Base-by-base conservation (phyloP, 2,888 invertebrate genomes). In the Cryptocheilus praepositus region DNA sequence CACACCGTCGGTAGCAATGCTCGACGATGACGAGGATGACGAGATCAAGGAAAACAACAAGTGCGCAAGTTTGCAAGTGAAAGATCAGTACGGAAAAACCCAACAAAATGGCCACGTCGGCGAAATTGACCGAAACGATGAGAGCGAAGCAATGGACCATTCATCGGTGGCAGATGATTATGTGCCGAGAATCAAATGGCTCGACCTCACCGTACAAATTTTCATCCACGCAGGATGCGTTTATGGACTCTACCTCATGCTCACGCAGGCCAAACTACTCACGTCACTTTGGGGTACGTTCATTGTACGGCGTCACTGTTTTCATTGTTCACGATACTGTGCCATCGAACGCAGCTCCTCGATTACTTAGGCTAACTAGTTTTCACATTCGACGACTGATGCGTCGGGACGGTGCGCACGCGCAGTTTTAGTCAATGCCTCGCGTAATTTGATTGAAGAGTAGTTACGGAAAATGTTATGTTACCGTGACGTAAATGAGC, bases 231-330 rank as follows among this genome's bases (percentile, higher is more conserved):
- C 85, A 66, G 94, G 94, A 43, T 92, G 92, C 73, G 76, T 94
- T 46, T 95, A 94, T 83, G 95, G 95, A 73, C 73, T 94, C 49
- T 94, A 91, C 88, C 90, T 94, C 83, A 90, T 93, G 62, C 82
- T 93, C 73, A 91, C 91, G 46, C 85, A 89, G 36, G 92, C 92
- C 28, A 93, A 91, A 84, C 84, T 93, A 72, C 90, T 91, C 77
- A 95, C 95, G 64, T 88, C 90, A 72, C 81, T 95, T 70, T 95
- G 94, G 92, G 93, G 95, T 95, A 90, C 92, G 94, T 92, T 36
- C 36, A 36, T 1, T 11, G 36, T 11, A 36, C 11, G 36, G 11
- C 7, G 11, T 36, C 36, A 36, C 25, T 5, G 25, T 36, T 36
- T 36, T 11, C 25, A 25, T 2, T 2, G 25, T 25, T 25, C 25